Conservation (phyloP, 2,113 vertebrate genomes). For the Pteropus alecto region DNA sequence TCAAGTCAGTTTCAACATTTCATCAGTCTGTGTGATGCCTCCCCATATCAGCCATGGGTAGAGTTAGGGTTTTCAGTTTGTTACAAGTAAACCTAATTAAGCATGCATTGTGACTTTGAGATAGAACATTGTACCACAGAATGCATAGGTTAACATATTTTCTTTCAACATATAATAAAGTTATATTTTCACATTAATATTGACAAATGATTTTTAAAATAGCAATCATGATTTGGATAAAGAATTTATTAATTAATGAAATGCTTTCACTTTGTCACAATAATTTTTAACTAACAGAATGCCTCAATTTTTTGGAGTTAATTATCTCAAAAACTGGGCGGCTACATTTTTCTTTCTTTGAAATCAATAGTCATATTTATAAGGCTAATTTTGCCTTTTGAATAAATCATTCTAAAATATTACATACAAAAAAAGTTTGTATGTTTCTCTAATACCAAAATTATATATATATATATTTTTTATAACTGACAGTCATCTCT, state of each 20-base stretch:
- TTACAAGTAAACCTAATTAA: slow-evolving; percentile 15
- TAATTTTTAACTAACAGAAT: background rate
- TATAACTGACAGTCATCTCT: background rate
- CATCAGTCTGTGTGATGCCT: background rate
- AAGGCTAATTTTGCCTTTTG: background rate
- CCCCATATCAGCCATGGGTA: background rate
- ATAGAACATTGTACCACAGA: background rate
- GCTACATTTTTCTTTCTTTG: background rate
- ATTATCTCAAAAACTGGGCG: background rate
- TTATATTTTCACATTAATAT: background rate
- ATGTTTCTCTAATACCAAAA: background rate
- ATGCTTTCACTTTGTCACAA: background rate
- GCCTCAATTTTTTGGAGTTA: background rate
- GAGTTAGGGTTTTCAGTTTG: background rate
- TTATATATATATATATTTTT: background rate
- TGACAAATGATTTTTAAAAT: background rate
- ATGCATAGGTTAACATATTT: background rate
- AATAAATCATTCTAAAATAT: background rate
- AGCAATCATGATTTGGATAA: background rate
- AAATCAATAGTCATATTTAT: background rate
- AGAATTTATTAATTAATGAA: background rate
- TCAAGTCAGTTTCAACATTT: background rate
- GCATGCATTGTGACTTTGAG: background rate
- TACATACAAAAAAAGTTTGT: background rate
- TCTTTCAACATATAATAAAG: background rate